Conservation (phyloP, 2,113 vertebrate species). For the Oreochromis niloticus region DNA sequence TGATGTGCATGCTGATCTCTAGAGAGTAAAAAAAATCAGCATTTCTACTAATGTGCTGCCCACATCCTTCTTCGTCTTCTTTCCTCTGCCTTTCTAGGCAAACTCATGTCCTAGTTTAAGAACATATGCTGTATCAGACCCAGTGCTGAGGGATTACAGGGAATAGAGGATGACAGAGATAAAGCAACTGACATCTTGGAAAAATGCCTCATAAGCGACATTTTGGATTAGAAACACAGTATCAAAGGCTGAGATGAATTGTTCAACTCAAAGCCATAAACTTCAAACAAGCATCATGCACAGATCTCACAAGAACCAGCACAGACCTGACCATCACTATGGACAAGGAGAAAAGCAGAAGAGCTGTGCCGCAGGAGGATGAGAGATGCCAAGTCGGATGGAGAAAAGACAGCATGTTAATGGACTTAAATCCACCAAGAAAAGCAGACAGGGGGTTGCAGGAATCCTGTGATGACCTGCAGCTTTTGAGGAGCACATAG, state of each 20-base stretch:
- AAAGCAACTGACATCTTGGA: conserved; percentile 41
- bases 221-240: conserved; percentile 26
- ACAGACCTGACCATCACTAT: not conserved
- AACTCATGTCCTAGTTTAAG: conserved; percentile 39
- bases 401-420: not conserved
- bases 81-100: conserved; percentile 12
- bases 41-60: not conserved
- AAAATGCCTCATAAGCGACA: conserved; percentile 23
- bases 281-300: conserved; percentile 16
- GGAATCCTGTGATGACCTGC: not conserved
- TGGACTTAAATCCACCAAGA: not conserved
- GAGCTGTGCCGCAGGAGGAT: not conserved
- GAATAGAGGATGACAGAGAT: conserved; percentile 33
- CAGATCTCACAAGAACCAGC: not conserved
- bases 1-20: not conserved
- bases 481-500: not conserved
- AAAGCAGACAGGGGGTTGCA: not conserved
- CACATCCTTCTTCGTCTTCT: not conserved
- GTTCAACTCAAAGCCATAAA: conserved; percentile 11
- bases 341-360: not conserved
- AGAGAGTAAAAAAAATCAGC: not conserved
- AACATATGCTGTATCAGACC: conserved; percentile 33
- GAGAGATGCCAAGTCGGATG: not conserved
- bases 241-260: conserved; percentile 31
- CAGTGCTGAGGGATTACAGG: not conserved